Evolutionary conservation across 2,113 vertebrate species (phyloP), one percentile per base, ranked within the genome.

Genomic region (Emydura subglobosa): DNA sequence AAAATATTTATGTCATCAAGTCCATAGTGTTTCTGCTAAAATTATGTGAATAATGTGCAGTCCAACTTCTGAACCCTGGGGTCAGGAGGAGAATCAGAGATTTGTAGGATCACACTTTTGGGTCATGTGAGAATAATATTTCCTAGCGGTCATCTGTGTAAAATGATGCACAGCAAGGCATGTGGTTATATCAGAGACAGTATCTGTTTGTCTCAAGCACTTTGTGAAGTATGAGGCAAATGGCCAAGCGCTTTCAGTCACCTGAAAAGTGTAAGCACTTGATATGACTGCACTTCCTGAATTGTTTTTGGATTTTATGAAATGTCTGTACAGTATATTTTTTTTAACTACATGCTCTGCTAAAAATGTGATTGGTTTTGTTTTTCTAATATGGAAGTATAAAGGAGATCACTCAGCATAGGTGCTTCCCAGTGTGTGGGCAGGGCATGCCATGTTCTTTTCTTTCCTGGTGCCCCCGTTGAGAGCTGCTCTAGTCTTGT

Each of bases 11-110:
- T 72, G n/a, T 72, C 65, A 72, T 72, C n/a, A 72, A 72, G n/a
- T 22, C 34, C 80, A 34, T 34, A 94, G 92, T 74, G 81, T 61
- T 83, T 91, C 65, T 93, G 65, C 90, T 95, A 92, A 95, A 93
- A 81, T 87, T 87, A 34, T n/a, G 59, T 93, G 85, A 95, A 54
- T 84, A 94, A 86, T 81, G 42, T 2, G 24, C 85, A 89, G 8
- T 86, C 80, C 89, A 81, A 89, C 65, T 57, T 78, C 84, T 65
- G 74, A 96, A 50, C 55, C 80, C 53, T 90, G 68, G 79, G 86
- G 78, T 74, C 76, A 6, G 79, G 74, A 95, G 53, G 94, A 90
- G 79, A 44, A 92, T 74, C 61, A 88, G 79, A 88, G 34, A 11
- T 88, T 84, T 96, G 78, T 90, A 85, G 74, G 83, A 91, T 39